Evolutionary conservation across 2,888 invertebrate species (phyloP).

Genomic region (Eugnorisma glareosa): DNA sequence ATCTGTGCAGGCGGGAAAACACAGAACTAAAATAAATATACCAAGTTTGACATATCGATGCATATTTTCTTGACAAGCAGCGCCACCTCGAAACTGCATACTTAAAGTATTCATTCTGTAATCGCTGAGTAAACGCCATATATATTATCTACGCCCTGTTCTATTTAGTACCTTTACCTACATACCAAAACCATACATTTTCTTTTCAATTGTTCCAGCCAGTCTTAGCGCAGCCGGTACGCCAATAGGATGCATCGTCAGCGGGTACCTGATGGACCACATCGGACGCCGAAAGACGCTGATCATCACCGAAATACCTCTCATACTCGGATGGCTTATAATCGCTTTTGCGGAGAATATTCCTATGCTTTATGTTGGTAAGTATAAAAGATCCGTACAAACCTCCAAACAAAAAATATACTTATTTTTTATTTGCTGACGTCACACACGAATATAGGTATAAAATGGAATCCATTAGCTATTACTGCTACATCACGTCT

Average conservation of each 20-base stretch:
- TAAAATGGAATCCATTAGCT: background rate
- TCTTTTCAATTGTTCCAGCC: constrained; percentile 83
- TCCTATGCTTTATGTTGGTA: constrained; percentile 91
- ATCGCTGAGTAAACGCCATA: background rate
- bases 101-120: background rate
- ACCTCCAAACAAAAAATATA: background rate
- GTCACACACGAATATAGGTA: background rate
- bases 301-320: constrained; percentile 92
- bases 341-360: constrained; percentile 91
- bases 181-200: background rate
- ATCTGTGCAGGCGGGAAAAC: background rate
- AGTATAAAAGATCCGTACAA: constrained; percentile 58
- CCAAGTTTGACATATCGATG: background rate
- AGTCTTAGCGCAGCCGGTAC: constrained; percentile 92
- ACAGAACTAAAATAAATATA: background rate
- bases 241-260: constrained; percentile 93
- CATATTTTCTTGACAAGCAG: background rate
- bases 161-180: background rate
- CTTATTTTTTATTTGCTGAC: background rate
- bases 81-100: background rate
- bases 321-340: constrained; percentile 92
- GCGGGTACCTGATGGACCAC: constrained; percentile 93
- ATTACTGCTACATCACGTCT: background rate
- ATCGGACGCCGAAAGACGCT: constrained; percentile 92
- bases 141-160: background rate